A percentile compares a stretch with the other conserved stretches of the same genome.
phyloP scores from a whole-genome alignment of 23 tunicate species.

The Ciona savignyi region DNA sequence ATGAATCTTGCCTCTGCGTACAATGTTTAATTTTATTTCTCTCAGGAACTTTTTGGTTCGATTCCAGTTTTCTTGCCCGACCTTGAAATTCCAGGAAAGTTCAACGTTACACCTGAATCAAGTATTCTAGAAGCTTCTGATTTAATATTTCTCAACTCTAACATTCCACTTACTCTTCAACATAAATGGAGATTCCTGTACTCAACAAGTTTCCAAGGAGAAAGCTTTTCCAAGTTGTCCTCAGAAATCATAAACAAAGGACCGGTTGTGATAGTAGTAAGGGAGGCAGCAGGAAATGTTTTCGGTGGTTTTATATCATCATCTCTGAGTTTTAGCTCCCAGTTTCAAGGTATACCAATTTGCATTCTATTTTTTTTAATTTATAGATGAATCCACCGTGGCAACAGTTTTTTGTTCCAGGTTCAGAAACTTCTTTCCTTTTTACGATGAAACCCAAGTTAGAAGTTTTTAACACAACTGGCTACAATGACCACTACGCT shows the following conservation, averaged over 20 bases:
- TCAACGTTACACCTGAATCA: conserved; percentile 2
- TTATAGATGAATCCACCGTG: too few species aligned
- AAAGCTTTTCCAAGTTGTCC: conserved; percentile 79
- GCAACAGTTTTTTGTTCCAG: conserved; percentile 2
- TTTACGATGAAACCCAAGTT: conserved; percentile 34
- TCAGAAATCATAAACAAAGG: conserved; percentile 39
- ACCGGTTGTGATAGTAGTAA: conserved; percentile 49
- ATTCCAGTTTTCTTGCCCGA: not conserved
- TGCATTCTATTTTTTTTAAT: too few species aligned
- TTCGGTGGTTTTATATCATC: conserved; percentile 78
- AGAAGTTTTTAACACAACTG: conserved; percentile 27
- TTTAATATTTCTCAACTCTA: conserved; percentile 41
- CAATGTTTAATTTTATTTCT: not conserved
- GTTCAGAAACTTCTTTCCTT: conserved; percentile 21
- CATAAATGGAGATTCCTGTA: conserved; percentile 84
- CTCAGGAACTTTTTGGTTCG: not conserved
- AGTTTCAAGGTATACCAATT: conserved; percentile 81
- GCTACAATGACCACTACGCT: conserved; percentile 72
- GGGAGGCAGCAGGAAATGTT: conserved; percentile 54
- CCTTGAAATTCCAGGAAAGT: not conserved
- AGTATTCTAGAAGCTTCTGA: conserved; percentile 20
- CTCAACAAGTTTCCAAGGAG: conserved; percentile 74
- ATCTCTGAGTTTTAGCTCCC: conserved; percentile 52
- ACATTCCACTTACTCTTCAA: conserved; percentile 25
- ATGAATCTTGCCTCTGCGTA: not conserved